Evolutionary conservation across 2,888 invertebrate genomes (phyloP).

Genomic region (Lacanobia wlatinum): DNA sequence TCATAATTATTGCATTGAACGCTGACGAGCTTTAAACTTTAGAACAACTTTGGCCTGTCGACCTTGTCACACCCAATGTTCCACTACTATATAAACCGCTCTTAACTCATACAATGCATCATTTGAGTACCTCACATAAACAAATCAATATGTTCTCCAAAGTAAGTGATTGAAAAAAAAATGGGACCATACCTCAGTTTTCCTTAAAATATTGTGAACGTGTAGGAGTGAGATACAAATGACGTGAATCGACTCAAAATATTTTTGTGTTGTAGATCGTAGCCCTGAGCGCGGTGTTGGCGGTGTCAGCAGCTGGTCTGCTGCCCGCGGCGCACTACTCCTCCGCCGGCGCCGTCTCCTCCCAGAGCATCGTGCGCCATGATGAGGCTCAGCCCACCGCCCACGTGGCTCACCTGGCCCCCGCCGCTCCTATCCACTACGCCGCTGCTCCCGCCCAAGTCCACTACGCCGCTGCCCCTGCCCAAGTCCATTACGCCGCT

Average conservation of each 20-base stretch:
- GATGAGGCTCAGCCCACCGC: conserved; percentile 74
- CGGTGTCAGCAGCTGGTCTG: conserved; percentile 83
- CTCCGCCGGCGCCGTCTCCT: conserved; percentile 82
- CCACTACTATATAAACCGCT: conserved; percentile 77
- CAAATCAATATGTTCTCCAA: conserved; percentile 83
- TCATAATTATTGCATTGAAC: conserved; percentile 44
- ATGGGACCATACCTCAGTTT: neutral
- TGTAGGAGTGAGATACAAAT: neutral
- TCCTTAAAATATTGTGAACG: neutral
- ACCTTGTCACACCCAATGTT: conserved; percentile 79
- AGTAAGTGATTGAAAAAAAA: conserved; percentile 75
- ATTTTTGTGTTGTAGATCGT: conserved; percentile 75
- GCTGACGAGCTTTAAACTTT: conserved; percentile 59
- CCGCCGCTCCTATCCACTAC: conserved; percentile 67
- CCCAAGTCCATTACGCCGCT: conserved; percentile 69
- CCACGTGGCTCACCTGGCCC: conserved; percentile 66
- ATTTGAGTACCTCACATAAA: conserved; percentile 73
- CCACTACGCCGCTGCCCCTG: conserved; percentile 61
- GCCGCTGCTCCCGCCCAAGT: conserved; percentile 70
- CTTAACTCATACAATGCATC: conserved; percentile 73
- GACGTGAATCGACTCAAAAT: neutral
- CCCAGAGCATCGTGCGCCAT: conserved; percentile 80
- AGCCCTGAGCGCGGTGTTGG: conserved; percentile 81
- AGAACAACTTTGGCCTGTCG: conserved; percentile 75
- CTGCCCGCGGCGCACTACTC: conserved; percentile 83